Percentiles rank a stretch among this genome's conserved stretches.
Evolutionary conservation across 2,113 vertebrate genomes (phyloP).

Genomic region (Percina caprodes): DNA sequence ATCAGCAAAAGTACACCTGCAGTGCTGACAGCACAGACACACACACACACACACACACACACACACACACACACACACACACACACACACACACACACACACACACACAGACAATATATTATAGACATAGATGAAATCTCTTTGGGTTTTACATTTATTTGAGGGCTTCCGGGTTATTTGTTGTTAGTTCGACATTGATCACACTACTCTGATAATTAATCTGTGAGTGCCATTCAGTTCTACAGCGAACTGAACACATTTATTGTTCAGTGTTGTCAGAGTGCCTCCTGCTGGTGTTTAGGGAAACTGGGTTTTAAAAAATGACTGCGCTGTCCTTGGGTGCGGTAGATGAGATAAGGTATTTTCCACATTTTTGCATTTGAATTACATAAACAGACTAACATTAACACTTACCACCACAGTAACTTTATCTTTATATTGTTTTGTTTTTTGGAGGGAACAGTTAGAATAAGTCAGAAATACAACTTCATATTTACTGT

Average conservation of each 20-base stretch:
- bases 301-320: constrained; percentile 8
- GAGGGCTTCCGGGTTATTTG: constrained; percentile 6
- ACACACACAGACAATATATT: neutral
- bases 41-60: neutral
- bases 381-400: neutral
- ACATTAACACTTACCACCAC: neutral
- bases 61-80: neutral
- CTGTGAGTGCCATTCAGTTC: neutral
- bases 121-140: neutral
- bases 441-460: neutral
- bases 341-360: neutral
- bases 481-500: neutral
- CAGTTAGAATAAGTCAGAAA: neutral
- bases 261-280: constrained; percentile 44
- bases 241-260: neutral
- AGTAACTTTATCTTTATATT: neutral
- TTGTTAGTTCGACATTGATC: constrained; percentile 11
- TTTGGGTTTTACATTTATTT: constrained; percentile 27
- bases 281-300: constrained; percentile 70
- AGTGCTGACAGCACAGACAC: neutral
- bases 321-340: too few species aligned
- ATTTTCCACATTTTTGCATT: neutral
- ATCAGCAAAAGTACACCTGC: constrained; percentile 28
- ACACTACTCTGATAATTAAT: constrained; percentile 17
- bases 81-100: neutral